Evolutionary conservation across 2,888 invertebrate species (phyloP).

Genomic region (Charanyca ferruginea): DNA sequence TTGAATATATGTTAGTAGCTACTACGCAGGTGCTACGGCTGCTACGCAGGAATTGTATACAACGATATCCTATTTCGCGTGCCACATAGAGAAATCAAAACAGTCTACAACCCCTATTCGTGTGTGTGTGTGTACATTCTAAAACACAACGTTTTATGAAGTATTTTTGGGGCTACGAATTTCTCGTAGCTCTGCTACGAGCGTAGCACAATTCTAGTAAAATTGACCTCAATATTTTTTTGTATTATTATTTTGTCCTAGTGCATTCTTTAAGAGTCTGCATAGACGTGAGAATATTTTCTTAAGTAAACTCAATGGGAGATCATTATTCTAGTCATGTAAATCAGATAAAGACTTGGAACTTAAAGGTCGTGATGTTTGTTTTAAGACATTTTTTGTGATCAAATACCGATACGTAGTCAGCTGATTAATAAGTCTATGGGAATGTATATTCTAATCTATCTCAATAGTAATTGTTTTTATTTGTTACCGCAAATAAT

Average conservation of each 20-base stretch:
- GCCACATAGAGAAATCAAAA: neutral
- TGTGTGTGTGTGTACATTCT: too few species aligned
- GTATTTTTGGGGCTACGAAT: neutral
- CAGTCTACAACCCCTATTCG: slow-evolving; percentile 5
- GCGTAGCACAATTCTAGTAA: slow-evolving; percentile 25
- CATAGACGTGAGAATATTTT: neutral
- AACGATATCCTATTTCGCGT: neutral
- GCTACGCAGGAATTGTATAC: slow-evolving; percentile 23
- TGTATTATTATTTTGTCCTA: neutral
- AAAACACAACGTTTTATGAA: neutral
- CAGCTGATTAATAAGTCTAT: slow-evolving; percentile 11
- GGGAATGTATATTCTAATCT: slow-evolving; percentile 10
- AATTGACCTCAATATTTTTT: too few species aligned
- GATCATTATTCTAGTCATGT: slow-evolving; percentile 28
- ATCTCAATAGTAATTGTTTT: neutral
- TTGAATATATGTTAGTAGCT: slow-evolving; percentile 18
- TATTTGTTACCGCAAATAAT: neutral
- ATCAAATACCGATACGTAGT: slow-evolving; percentile 18
- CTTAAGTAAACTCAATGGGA: slow-evolving; percentile 2
- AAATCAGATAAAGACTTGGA: slow-evolving; percentile 22
- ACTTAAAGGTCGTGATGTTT: slow-evolving; percentile 27
- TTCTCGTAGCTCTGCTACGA: slow-evolving; percentile 38
- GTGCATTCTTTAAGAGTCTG: neutral
- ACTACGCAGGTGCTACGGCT: slow-evolving; percentile 41
- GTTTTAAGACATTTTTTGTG: slow-evolving; percentile 12